Conservation (phyloP, 92 coral and sea anemone genomes). For the Porites lobata region DNA sequence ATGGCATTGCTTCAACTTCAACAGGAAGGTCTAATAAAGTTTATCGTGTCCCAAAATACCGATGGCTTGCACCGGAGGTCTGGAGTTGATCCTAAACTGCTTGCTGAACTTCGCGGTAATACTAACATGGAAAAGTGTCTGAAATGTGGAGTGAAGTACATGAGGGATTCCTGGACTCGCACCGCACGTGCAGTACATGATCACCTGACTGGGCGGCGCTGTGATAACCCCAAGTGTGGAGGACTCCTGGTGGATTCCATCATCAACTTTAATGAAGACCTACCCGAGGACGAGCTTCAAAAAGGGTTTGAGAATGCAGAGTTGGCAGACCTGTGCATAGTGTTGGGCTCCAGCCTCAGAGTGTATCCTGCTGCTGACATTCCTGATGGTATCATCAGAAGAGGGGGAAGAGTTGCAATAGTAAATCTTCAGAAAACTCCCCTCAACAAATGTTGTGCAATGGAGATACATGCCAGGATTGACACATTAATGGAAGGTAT, state of each 20-base stretch:
- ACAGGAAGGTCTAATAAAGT: constrained; percentile 71
- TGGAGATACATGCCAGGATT: constrained; percentile 77
- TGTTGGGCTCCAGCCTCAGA: constrained; percentile 84
- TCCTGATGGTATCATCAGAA: constrained; percentile 69
- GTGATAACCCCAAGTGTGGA: constrained; percentile 75
- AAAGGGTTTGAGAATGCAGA: constrained; percentile 58
- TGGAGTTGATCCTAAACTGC: constrained; percentile 59
- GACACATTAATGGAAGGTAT: constrained; percentile 71
- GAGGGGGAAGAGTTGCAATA: constrained; percentile 70
- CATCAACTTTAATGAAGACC: constrained; percentile 79
- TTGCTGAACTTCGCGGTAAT: constrained; percentile 87
- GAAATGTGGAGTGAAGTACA: constrained; percentile 68
- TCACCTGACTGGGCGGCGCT: constrained; percentile 72
- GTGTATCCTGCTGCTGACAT: constrained; percentile 84
- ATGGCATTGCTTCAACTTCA: constrained; percentile 80
- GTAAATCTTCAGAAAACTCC: constrained; percentile 88
- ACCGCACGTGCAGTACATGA: constrained; percentile 64
- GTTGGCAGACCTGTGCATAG: constrained; percentile 78
- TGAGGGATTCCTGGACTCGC: constrained; percentile 87
- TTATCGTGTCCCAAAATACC: constrained; percentile 79
- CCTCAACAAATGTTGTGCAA: constrained; percentile 68
- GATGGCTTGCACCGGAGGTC: constrained; percentile 83
- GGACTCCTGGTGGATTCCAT: constrained; percentile 83
- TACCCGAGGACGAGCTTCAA: constrained; percentile 75
- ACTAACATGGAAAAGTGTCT: constrained; percentile 78